phyloP scores from a whole-genome alignment of 1,140 invertebrate genomes.

The Colletes gigas region DNA sequence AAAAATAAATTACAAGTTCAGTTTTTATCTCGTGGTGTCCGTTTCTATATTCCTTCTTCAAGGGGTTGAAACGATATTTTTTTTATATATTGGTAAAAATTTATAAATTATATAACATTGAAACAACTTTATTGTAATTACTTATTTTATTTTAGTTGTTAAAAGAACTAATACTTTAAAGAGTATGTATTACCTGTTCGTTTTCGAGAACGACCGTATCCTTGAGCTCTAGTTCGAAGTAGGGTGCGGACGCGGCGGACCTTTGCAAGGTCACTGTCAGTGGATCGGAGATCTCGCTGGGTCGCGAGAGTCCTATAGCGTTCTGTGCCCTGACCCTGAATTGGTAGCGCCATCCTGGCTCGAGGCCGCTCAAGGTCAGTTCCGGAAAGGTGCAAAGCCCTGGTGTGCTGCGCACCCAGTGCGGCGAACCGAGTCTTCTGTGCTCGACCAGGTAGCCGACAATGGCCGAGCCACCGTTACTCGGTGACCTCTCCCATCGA shows the following conservation, averaged over 20 bases:
- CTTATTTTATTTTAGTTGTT: no score
- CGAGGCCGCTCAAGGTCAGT: conserved; percentile 88
- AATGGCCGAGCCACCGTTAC: conserved; percentile 94
- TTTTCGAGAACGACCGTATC: conserved; percentile 88
- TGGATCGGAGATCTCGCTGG: conserved; percentile 89
- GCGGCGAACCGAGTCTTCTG: conserved; percentile 87
- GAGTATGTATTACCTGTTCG: conserved; percentile 88
- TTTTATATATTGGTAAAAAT: no score
- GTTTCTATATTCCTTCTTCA: no score
- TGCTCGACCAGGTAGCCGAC: conserved; percentile 92
- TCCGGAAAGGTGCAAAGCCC: conserved; percentile 86
- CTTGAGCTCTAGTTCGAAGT: conserved; percentile 85
- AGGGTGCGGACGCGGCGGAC: conserved; percentile 84
- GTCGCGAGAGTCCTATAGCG: conserved; percentile 89
- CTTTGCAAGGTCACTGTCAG: conserved; percentile 88
- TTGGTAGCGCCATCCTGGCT: conserved; percentile 93
- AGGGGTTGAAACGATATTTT: no score
- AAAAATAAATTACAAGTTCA: no score
- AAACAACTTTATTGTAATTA: no score
- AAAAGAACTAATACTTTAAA: no score
- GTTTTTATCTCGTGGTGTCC: no score
- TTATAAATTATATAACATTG: no score
- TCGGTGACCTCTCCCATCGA: conserved; percentile 90
- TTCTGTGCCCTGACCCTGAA: conserved; percentile 95
- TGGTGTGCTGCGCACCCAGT: conserved; percentile 89